phyloP scores from a whole-genome alignment of 2,113 vertebrate genomes.

The Ptychochromis oligacanthus region DNA sequence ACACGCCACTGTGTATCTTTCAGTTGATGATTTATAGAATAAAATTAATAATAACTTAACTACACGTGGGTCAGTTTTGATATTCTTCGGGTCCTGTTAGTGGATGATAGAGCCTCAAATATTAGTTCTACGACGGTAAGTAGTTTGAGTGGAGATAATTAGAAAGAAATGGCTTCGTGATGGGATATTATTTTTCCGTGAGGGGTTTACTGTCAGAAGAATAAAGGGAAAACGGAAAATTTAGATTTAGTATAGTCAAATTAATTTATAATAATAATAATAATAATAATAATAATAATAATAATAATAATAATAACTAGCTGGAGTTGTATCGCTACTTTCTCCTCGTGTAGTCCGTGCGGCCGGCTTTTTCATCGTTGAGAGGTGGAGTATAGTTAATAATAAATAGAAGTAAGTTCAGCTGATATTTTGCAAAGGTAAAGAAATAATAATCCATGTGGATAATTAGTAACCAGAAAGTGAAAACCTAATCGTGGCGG shows the following conservation, averaged over 20 bases:
- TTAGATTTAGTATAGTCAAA: neutral
- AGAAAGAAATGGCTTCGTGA: conserved; percentile 16
- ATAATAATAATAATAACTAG: neutral
- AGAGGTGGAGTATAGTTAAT: conserved; percentile 72
- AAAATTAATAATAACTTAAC: conserved; percentile 94
- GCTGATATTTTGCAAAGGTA: conserved; percentile 77
- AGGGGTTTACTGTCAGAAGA: neutral
- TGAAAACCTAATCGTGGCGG: conserved; percentile 69
- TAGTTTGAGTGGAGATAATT: conserved; percentile 8
- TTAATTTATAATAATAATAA: neutral
- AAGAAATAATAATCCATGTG: conserved; percentile 74
- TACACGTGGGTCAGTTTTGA: conserved; percentile 90
- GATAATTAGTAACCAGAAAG: conserved; percentile 84
- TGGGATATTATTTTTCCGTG: neutral
- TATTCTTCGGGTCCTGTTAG: conserved; percentile 51
- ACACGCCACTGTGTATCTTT: conserved; percentile 92
- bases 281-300: neutral
- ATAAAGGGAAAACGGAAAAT: neutral
- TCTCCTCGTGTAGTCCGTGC: neutral
- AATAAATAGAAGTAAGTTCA: conserved; percentile 76
- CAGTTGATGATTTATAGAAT: conserved; percentile 99
- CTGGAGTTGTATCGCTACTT: neutral
- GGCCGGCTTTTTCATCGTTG: conserved; percentile 5
- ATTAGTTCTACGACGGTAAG: conserved; percentile 33
- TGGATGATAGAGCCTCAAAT: conserved; percentile 31